Evolutionary conservation across 2,888 invertebrate genomes (phyloP), one percentile per base, ranked within the genome.

Genomic region (Penaeus monodon): DNA sequence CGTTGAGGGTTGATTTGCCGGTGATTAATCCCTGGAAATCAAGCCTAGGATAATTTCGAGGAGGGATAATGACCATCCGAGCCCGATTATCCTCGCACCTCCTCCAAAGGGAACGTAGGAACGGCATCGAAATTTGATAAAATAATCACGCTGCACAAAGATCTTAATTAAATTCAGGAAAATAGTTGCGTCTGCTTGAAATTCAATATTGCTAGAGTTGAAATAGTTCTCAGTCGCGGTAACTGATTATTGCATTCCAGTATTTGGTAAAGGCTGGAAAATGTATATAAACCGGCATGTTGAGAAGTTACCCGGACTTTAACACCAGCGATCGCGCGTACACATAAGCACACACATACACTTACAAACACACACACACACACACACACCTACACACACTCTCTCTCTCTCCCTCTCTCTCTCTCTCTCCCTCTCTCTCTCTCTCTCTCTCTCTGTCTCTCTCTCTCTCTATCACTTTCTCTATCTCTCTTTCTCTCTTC

Each of bases 151-250:
- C 27, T 27, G 29, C 49, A 79, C 57, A 79, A 79, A 79, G 57
- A 79, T 79, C 57, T 79, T 79, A 57, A 79, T 79, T 63, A 79
- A 79, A 79, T 63, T 79, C 44, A 63, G 57, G 79, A 64, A 79
- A 79, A 79, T 79, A 79, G 79, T 79, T 79, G 44, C 44, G 79
- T 79, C 29, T 63, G 79, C 70, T 63, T 79, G 63, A 49, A 79
- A 49, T 79, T 44, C 79, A 57, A 57, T 79, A 79, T 79, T 79
- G 79, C 79, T 63, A 29, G 29, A 79, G 79, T 64, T 57, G 57
- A 57, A 79, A 79, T 79, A 79, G 79, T 79, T 79, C 57, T 29
- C 49, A 8, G 24, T 27, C 79, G n/a, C 79, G n/a, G 27, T 57
- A 44, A n/a, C 78, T 78, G n/a, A n/a, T 49, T 49, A n/a, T 38